phyloP scores from a whole-genome alignment of 2,113 vertebrate species.

The Anarhynchus alexandrinus region DNA sequence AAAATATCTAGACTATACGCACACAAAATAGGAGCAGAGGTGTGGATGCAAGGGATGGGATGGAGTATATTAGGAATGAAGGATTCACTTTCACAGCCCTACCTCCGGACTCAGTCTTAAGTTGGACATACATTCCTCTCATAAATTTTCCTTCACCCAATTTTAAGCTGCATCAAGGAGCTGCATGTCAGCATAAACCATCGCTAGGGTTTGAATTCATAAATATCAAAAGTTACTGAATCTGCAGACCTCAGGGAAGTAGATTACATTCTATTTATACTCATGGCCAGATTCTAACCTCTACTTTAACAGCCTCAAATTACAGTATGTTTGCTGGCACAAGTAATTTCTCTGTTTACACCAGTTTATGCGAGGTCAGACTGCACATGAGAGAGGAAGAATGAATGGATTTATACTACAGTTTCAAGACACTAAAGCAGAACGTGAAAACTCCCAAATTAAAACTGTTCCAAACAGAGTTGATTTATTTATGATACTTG shows the following conservation, averaged over 20 bases:
- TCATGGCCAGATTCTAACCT: neutral
- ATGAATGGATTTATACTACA: neutral
- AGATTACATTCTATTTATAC: conserved; percentile 27
- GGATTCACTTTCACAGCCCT: neutral
- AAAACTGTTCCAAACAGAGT: neutral
- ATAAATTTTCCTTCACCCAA: neutral
- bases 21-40: neutral
- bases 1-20: neutral
- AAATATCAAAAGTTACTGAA: conserved; percentile 15
- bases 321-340: neutral
- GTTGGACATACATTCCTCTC: neutral
- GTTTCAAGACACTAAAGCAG: neutral
- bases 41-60: neutral
- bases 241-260: conserved; percentile 7
- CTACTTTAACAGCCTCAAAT: neutral
- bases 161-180: neutral
- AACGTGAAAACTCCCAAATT: neutral
- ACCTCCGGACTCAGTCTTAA: neutral
- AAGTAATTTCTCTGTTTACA: conserved; percentile 21
- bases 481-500: neutral
- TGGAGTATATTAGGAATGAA: neutral
- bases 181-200: conserved; percentile 17
- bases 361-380: neutral
- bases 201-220: neutral
- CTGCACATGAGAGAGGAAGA: neutral